These are phyloP conservation scores for Tolmerus cingulatus DNA, from an alignment of 2,888 invertebrate genomes.

Conservation along the genomic window DNA sequence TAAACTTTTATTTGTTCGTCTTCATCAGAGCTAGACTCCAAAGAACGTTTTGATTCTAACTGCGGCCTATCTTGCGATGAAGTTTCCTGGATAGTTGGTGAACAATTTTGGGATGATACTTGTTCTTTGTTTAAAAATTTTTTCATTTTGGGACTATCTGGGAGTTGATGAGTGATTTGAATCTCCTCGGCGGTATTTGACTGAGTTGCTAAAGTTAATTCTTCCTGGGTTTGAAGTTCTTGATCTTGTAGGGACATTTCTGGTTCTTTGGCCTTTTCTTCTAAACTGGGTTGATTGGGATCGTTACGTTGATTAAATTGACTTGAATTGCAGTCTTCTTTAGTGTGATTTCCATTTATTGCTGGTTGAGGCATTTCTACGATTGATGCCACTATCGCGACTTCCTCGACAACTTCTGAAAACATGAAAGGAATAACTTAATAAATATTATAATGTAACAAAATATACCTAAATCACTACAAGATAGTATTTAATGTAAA, in stretches of 20 bases:
- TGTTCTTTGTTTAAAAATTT: background rate
- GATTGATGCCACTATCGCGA: background rate
- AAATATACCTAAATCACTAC: no score
- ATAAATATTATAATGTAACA: background rate
- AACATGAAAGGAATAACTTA: background rate
- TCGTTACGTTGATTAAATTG: background rate
- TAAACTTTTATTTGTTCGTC: conserved; percentile 61
- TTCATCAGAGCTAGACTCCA: conserved; percentile 62
- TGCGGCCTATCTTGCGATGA: conserved; percentile 46
- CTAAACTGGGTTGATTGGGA: background rate
- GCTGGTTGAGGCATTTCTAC: background rate
- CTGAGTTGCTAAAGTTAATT: background rate
- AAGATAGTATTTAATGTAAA: no score
- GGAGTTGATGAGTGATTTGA: background rate
- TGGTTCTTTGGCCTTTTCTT: conserved; percentile 26
- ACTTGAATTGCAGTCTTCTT: background rate
- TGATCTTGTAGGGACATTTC: background rate
- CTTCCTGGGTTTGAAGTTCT: background rate
- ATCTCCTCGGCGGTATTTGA: background rate
- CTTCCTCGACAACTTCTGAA: conserved; percentile 2
- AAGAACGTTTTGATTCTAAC: conserved; percentile 51
- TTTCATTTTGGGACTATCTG: background rate
- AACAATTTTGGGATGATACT: background rate
- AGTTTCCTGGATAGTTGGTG: conserved; percentile 15
- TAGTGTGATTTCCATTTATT: background rate